A percentile compares a stretch with the other conserved stretches of the same genome.
Evolutionary conservation across 1,140 invertebrate species (phyloP).

Genomic region (Thalassaphorura encarpata): DNA sequence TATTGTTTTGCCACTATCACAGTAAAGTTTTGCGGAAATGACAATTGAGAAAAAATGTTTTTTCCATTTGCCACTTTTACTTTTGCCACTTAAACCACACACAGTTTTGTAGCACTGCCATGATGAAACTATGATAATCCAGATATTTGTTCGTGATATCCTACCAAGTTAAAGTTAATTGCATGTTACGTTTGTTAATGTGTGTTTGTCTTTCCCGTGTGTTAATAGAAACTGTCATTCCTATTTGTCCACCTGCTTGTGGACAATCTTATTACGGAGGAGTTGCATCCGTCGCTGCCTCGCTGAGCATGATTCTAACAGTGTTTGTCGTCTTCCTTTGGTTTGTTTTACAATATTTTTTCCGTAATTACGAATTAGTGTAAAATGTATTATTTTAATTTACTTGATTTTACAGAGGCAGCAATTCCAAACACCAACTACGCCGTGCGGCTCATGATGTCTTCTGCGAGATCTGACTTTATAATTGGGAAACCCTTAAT

Average conservation of each 20-base stretch:
- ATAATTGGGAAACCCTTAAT: neutral
- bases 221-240: constrained; percentile 1
- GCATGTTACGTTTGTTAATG: too few species aligned
- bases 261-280: constrained; percentile 6
- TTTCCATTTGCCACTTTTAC: too few species aligned
- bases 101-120: too few species aligned
- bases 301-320: neutral
- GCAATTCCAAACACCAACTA: neutral
- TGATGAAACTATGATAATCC: too few species aligned
- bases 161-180: too few species aligned
- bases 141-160: too few species aligned
- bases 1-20: too few species aligned
- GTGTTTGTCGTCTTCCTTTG: neutral
- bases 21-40: too few species aligned
- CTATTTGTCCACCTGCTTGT: constrained; percentile 5
- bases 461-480: neutral
- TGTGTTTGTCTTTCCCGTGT: neutral
- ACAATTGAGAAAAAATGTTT: too few species aligned
- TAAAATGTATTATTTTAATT: neutral
- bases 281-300: neutral
- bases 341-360: neutral
- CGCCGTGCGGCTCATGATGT: neutral
- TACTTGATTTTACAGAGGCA: neutral
- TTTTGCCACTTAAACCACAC: too few species aligned
- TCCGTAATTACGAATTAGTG: neutral